Conservation (phyloP, 64 coral and sea anemone species). For the Orbicella faveolata region DNA sequence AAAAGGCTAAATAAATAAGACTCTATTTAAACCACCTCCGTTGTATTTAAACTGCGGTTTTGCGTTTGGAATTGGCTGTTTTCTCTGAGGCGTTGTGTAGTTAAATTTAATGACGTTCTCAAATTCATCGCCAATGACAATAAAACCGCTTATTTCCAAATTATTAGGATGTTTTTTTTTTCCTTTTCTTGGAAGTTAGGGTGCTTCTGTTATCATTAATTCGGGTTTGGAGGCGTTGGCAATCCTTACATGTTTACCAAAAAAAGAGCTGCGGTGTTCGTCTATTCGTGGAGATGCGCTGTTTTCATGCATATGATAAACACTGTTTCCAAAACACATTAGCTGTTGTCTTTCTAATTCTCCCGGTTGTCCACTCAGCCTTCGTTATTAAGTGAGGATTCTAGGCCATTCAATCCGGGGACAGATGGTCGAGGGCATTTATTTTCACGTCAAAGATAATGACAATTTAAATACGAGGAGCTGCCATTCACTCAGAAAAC, state of each 20-base stretch:
- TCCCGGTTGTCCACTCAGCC: not conserved
- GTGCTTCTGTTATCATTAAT: not conserved
- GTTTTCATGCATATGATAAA: not conserved
- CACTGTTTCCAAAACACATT: constrained; percentile 24
- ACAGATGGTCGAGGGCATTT: constrained; percentile 25
- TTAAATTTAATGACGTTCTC: not conserved
- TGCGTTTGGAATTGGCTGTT: not conserved
- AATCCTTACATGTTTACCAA: not conserved
- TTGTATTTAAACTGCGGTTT: not conserved
- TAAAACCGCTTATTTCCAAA: not conserved
- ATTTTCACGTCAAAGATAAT: constrained; percentile 29
- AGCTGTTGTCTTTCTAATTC: constrained; percentile 12
- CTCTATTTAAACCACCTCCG: not conserved
- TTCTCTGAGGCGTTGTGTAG: not conserved
- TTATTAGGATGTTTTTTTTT: not conserved
- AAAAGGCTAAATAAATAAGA: not conserved
- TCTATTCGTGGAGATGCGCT: not conserved
- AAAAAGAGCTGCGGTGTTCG: not conserved
- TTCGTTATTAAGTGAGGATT: constrained; percentile 17
- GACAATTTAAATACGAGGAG: constrained; percentile 37
- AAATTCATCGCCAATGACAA: not conserved
- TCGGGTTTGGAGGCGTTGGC: not conserved
- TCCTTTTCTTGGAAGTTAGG: not conserved
- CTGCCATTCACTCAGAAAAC: not conserved
- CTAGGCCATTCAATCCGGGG: not conserved